Evolutionary conservation across 2,888 invertebrate genomes (phyloP), one percentile per base, ranked within the genome.

Genomic region (Hoplodrina blanda): DNA sequence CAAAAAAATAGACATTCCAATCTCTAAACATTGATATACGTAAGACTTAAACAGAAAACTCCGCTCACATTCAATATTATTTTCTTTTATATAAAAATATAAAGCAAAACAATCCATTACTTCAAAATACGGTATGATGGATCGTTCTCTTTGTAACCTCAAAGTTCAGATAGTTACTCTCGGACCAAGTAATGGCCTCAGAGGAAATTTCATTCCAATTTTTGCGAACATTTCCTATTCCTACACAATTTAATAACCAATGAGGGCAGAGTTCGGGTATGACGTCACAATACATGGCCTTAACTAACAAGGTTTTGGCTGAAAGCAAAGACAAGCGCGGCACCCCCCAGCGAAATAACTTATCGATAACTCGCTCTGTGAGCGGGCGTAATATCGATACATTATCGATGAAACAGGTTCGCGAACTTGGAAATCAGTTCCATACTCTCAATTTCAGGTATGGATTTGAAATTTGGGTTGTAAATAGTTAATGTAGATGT

Each of bases 301-400:
- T 83, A 85, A 76, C 86, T 90, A 92, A 91, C 89, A 82, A 85
- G 88, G 86, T 91, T 91, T 87, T 76, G 80, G 83, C 77, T 85
- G 78, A 87, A 85, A 88, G 89, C 88, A 89, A 86, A 88, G 89
- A 89, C 87, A 86, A 82, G 86, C 83, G 66, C 66, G 64, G 78
- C 73, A 63, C 73, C 81, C 83, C 78, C 69, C 65, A 67, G 84
- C 69, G 77, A 85, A 86, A 89, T 89, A 88, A 88, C 83, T 89
- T 88, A 88, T 88, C 85, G 88, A 85, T 76, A 87, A 88, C 76
- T 82, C 56, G 63, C 65, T 74, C 66, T 76, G 73, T 68, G 65
- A 81, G 76, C 52, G 66, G 59, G 70, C 53, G 63, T 70, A 76
- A 83, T 74, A 84, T 87, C 84, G 84, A 82, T 87, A 87, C 76